Evolutionary conservation across 2,797 vertebrate genomes (phyloP).

Genomic region (Sphenopsis melanotis): DNA sequence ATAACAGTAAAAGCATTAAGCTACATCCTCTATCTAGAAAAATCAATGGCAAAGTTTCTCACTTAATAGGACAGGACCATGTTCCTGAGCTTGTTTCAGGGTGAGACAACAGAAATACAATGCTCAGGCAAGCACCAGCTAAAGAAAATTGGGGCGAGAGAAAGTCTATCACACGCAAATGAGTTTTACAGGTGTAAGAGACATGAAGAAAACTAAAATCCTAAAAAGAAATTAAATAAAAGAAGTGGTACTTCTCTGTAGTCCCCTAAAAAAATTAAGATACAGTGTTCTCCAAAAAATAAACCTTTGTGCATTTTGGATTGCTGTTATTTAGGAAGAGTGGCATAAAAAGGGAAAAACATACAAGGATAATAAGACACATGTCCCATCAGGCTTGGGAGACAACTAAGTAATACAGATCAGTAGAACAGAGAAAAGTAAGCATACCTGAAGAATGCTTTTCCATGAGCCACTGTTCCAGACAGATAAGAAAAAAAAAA

Average conservation of each 20-base stretch:
- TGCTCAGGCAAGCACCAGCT: neutral
- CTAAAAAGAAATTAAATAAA: neutral
- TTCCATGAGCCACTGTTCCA: neutral
- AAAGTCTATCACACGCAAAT: neutral
- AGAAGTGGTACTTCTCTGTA: neutral
- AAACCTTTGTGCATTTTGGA: neutral
- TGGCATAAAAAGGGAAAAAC: neutral
- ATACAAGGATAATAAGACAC: neutral
- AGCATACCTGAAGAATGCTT: neutral
- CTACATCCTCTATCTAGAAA: neutral
- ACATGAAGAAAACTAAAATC: neutral
- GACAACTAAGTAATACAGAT: neutral
- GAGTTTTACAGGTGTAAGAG: neutral
- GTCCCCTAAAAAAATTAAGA: neutral
- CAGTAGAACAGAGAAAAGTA: neutral
- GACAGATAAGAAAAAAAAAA: neutral
- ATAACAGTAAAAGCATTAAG: neutral
- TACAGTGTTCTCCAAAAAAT: neutral
- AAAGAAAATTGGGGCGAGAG: accelerated
- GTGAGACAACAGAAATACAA: neutral
- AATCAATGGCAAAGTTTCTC: neutral
- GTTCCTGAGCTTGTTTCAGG: neutral
- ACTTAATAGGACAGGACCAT: neutral
- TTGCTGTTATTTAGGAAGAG: neutral
- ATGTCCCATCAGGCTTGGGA: neutral